Percentiles rank a stretch among this genome's conserved stretches.
phyloP scores from a whole-genome alignment of 2,888 invertebrate genomes.

The Helobdella robusta region DNA sequence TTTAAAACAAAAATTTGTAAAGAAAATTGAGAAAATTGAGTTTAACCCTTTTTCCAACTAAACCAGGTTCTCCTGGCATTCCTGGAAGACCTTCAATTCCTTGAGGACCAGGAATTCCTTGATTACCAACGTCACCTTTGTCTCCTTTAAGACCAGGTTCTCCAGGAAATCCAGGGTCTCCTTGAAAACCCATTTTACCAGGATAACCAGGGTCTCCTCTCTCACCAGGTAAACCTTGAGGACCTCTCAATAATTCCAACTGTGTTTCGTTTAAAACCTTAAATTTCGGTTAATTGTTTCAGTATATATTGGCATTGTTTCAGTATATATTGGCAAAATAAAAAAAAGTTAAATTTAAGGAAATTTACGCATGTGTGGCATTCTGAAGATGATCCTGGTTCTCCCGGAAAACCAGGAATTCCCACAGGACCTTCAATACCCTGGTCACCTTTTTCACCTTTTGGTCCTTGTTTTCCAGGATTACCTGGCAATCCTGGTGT shows the following conservation, averaged over 20 bases:
- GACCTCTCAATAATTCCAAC: neutral
- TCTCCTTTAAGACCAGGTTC: slow-evolving; percentile 29
- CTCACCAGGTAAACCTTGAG: neutral
- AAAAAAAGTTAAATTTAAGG: neutral
- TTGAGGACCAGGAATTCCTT: slow-evolving; percentile 29
- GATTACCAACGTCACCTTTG: slow-evolving; percentile 26
- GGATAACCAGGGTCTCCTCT: slow-evolving; percentile 24
- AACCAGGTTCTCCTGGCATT: slow-evolving; percentile 9
- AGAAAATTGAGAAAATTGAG: neutral
- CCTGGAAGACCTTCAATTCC: slow-evolving; percentile 16
- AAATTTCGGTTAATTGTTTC: neutral
- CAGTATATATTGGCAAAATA: neutral
- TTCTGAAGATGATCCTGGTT: neutral
- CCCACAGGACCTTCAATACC: slow-evolving; percentile 7
- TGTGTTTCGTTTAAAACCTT: neutral
- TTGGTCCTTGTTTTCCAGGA: slow-evolving; percentile 10
- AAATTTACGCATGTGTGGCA: slow-evolving; percentile 6
- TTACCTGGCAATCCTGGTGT: neutral
- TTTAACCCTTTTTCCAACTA: slow-evolving; percentile 11
- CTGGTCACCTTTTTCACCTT: slow-evolving; percentile 7
- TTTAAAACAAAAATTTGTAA: neutral
- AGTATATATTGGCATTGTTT: neutral
- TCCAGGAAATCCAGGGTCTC: slow-evolving; percentile 30
- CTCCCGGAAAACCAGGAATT: slow-evolving; percentile 6
- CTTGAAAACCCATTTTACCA: slow-evolving; percentile 30